A percentile compares a stretch with the other conserved stretches of the same genome.
Evolutionary conservation across 1,140 invertebrate genomes (phyloP).

Genomic region (Drosophila baimaii): DNA sequence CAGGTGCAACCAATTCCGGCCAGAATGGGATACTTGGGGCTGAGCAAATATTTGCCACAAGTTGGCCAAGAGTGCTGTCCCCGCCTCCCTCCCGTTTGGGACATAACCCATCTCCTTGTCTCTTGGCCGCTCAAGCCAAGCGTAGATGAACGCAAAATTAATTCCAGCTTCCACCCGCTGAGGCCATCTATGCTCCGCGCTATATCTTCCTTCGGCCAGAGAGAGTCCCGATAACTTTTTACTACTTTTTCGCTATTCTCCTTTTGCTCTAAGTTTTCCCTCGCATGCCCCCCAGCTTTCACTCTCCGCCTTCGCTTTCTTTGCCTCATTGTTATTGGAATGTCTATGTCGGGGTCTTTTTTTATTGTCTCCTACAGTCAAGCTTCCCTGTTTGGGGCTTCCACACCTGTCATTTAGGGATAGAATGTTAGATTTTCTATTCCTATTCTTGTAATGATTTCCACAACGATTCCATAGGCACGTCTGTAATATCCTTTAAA

Average conservation of each 20-base stretch:
- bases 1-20: slow-evolving; percentile 49
- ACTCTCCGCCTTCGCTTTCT: slow-evolving; percentile 27
- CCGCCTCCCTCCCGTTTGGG: neutral
- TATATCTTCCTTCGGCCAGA: slow-evolving; percentile 27
- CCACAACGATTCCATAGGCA: neutral
- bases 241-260: slow-evolving; percentile 36
- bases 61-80: slow-evolving; percentile 27
- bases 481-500: no score
- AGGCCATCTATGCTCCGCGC: neutral
- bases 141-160: slow-evolving; percentile 60
- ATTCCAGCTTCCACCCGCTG: slow-evolving; percentile 52
- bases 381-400: neutral
- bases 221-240: slow-evolving; percentile 47
- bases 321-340: slow-evolving; percentile 71
- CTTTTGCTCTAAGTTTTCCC: slow-evolving; percentile 17
- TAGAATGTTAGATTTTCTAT: neutral
- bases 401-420: neutral
- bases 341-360: slow-evolving; percentile 50
- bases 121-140: slow-evolving; percentile 35
- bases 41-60: slow-evolving; percentile 53
- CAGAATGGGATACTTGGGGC: slow-evolving; percentile 44
- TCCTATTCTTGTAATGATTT: neutral
- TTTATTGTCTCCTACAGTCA: slow-evolving; percentile 20
- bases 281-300: slow-evolving; percentile 1
- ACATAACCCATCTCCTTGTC: slow-evolving; percentile 2